A percentile compares a stretch with the other conserved stretches of the same genome.
Evolutionary conservation across 2,888 invertebrate genomes (phyloP).

Genomic region (Ophion ventricosus): DNA sequence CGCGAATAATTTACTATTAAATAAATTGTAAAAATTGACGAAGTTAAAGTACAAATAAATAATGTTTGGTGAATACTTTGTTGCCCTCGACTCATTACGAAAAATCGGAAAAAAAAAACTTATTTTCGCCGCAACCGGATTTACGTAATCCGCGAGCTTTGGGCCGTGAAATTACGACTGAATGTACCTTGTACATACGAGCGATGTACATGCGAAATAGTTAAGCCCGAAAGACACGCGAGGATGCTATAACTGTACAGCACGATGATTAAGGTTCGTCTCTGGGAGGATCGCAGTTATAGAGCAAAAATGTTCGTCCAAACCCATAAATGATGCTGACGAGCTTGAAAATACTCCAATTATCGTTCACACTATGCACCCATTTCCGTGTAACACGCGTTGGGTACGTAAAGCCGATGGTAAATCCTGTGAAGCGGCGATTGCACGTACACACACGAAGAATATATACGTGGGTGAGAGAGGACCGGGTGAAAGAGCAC

Average conservation of each 20-base stretch:
- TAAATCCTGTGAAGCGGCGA: background rate
- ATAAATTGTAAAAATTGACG: too few relatives aligned
- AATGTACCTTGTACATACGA: background rate
- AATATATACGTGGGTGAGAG: background rate
- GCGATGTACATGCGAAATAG: background rate
- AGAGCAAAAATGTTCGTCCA: constrained; percentile 31
- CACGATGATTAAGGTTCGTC: background rate
- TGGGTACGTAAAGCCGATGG: constrained; percentile 1
- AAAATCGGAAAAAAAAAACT: background rate
- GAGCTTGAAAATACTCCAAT: constrained; percentile 76
- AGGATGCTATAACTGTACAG: background rate
- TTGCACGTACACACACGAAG: constrained; percentile 2
- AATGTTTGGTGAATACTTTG: background rate
- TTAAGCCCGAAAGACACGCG: background rate
- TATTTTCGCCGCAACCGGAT: background rate
- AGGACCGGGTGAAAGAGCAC: background rate
- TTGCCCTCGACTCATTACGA: background rate
- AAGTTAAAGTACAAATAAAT: too few relatives aligned
- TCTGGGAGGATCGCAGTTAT: background rate
- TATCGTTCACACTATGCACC: constrained; percentile 65
- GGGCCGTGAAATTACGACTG: background rate
- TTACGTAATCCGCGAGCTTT: background rate
- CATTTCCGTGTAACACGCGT: constrained; percentile 48
- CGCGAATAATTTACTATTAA: too few relatives aligned
- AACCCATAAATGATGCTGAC: constrained; percentile 71